Conservation (phyloP, 2,113 vertebrate species). For the Protobothrops flavoviridis region DNA sequence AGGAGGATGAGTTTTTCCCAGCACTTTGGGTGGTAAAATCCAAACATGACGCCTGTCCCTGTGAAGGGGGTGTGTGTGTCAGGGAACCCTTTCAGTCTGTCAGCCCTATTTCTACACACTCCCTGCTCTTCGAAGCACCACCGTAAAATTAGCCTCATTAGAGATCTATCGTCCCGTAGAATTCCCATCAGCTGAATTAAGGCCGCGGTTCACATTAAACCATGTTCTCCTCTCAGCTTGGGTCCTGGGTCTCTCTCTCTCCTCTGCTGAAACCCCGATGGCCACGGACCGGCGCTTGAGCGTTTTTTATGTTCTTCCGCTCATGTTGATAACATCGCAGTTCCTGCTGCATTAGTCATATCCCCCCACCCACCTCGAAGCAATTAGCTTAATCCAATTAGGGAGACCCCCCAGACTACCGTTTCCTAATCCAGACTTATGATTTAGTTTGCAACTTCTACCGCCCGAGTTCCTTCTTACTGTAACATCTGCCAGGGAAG, state of each 20-base stretch:
- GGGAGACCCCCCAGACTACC: slow-evolving; percentile 29
- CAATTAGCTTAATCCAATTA: slow-evolving; percentile 63
- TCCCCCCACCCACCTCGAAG: slow-evolving; percentile 54
- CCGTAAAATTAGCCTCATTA: slow-evolving; percentile 9
- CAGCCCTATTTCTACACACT: neutral
- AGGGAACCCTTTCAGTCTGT: neutral
- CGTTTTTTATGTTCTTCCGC: neutral
- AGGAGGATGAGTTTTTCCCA: neutral
- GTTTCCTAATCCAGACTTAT: slow-evolving; percentile 62
- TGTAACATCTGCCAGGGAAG: slow-evolving; percentile 37
- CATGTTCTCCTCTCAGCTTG: neutral
- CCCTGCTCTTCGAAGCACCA: neutral
- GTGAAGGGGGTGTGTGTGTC: neutral
- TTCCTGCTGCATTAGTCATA: neutral
- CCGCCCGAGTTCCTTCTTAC: slow-evolving; percentile 39
- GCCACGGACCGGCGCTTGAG: neutral
- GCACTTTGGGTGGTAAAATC: neutral
- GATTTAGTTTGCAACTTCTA: slow-evolving; percentile 38
- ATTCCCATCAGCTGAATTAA: neutral
- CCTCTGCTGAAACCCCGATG: neutral
- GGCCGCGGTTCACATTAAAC: slow-evolving; percentile 5
- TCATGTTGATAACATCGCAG: slow-evolving; percentile 33
- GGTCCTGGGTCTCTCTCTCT: neutral
- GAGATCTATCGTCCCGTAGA: neutral
- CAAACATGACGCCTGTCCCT: neutral